Conservation (phyloP, 2,113 vertebrate genomes). For the Tinamus guttatus region DNA sequence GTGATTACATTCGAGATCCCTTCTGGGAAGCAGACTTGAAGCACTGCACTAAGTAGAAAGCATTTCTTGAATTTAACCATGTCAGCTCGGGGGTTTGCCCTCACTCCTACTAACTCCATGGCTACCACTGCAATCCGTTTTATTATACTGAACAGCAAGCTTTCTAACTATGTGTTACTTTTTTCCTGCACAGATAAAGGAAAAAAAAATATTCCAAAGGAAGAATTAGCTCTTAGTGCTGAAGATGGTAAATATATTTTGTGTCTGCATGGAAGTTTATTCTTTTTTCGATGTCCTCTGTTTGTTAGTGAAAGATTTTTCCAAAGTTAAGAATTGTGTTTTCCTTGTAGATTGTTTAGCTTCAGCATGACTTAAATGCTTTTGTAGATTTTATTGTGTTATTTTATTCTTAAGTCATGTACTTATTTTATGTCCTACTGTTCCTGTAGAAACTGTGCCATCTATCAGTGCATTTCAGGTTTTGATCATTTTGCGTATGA, state of each 20-base stretch:
- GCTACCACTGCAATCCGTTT: constrained; percentile 27
- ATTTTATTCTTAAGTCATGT: not conserved
- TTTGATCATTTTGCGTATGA: not conserved
- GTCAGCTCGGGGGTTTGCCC: not conserved
- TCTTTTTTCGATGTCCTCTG: not conserved
- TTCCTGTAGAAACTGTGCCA: not conserved
- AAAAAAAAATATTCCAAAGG: constrained; percentile 72
- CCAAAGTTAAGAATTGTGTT: not conserved
- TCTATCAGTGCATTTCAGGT: not conserved
- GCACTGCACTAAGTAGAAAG: constrained; percentile 18
- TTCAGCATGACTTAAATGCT: not conserved
- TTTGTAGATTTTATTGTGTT: not conserved
- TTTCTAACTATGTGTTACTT: constrained; percentile 72
- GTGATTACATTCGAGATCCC: not conserved
- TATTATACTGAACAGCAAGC: not conserved
- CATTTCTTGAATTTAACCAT: constrained; percentile 30
- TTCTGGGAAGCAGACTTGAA: constrained; percentile 27
- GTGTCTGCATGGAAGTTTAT: constrained; percentile 66
- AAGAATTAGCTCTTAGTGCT: constrained; percentile 82
- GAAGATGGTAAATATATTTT: constrained; percentile 85
- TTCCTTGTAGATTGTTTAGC: not conserved
- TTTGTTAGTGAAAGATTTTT: not conserved
- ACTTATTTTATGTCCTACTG: not conserved
- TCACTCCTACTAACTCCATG: constrained; percentile 30
- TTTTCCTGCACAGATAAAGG: constrained; percentile 82